Evolutionary conservation across 53 echinoderm and acorn worm species (phyloP), one percentile per base, ranked within the genome.

Genomic region (Antedon mediterranea): DNA sequence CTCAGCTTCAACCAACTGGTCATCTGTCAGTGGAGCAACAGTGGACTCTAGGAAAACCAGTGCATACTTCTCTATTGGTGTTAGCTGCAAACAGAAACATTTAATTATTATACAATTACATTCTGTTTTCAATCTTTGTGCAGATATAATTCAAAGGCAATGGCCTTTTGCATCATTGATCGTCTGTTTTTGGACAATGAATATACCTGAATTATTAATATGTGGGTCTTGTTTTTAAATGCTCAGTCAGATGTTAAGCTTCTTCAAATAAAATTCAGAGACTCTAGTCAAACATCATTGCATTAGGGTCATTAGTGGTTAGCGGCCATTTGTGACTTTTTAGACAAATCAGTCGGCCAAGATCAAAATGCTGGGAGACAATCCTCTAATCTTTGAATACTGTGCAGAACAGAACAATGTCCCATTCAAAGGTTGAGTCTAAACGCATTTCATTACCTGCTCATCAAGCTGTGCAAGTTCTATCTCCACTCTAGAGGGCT

Each of bases 11-110:
- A 87, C 87, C 76, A 97, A 84, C 71, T 97, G 88, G 31, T 97
- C 97, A 70, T 85, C 77, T 28, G 89, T 71, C 34, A 87, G 75
- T 15, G 89, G 92, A 80, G 88, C 97, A 73, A 92, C 77, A 41
- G 85, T 83, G 0, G 84, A 79, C 78, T 92, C 97, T 72, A 95
- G 76, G 73, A 88, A 95, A 71, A 80, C 76, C 75, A 95, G 79
- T 34, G 97, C 97, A 75, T 95, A 95, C 80, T 87, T 90, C 80
- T 95, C 97, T 30, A 95, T 91, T 27, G 88, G 91, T 33, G 91
- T 95, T 72, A 95, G 76, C 97, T 95, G 73, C 18, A 73, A 33
- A 34, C 14, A 37, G 76, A 26, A 4, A 78, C 78, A 23, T 37
- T 4, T 37, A 37, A 37, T 6, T n/a, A n/a, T n/a, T n/a, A n/a